Evolutionary conservation across 2,797 vertebrate species (phyloP).

Genomic region (Xyrichtys novacula): DNA sequence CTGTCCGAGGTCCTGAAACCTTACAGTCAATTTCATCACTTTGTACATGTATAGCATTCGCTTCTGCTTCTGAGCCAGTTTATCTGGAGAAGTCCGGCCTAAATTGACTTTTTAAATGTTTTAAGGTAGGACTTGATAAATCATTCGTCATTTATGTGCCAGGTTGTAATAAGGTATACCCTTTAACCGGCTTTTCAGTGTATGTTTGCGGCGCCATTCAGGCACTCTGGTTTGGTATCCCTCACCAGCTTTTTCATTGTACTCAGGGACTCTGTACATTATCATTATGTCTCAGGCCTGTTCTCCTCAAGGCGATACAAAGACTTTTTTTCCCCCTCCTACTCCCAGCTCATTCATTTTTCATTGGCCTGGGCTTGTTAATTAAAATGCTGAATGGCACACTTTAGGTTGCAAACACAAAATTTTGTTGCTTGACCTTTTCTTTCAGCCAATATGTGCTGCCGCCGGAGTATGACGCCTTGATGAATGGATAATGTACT

Average conservation of each 20-base stretch:
- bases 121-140: not conserved
- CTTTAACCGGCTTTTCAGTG: constrained; percentile 47
- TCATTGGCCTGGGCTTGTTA: constrained; percentile 70
- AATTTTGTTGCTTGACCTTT: constrained; percentile 82
- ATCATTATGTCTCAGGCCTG: constrained; percentile 68
- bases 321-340: constrained; percentile 34
- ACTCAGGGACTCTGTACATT: constrained; percentile 61
- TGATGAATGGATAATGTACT: constrained; percentile 80
- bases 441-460: constrained; percentile 68
- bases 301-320: constrained; percentile 75
- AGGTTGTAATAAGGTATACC: constrained; percentile 46
- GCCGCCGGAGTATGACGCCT: constrained; percentile 58
- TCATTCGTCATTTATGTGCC: constrained; percentile 52
- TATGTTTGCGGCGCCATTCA: constrained; percentile 58
- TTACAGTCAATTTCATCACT: constrained; percentile 51
- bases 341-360: constrained; percentile 73
- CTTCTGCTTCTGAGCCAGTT: not conserved
- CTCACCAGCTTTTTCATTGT: constrained; percentile 57
- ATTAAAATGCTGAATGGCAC: constrained; percentile 84
- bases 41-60: not conserved
- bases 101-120: constrained; percentile 47
- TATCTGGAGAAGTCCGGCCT: not conserved
- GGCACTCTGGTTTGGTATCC: constrained; percentile 41
- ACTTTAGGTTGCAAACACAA: constrained; percentile 78
- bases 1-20: constrained; percentile 38